These are phyloP conservation scores for Himantopus leucocephalus DNA, from an alignment of 2,113 vertebrate species.

Conservation along the genomic window DNA sequence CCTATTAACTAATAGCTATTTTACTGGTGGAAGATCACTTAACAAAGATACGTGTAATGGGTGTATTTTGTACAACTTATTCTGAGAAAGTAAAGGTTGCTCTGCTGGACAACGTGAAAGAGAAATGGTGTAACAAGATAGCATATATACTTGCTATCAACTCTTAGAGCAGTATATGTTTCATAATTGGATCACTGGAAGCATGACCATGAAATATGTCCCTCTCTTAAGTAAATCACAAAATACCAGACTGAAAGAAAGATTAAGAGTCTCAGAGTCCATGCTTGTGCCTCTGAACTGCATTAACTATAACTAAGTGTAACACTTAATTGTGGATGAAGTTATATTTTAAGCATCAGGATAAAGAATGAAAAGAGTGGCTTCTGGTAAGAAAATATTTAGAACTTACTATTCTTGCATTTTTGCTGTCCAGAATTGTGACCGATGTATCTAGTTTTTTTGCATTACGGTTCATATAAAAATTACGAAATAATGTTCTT, in stretches of 20 bases:
- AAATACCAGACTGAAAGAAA: not conserved
- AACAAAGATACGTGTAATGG: not conserved
- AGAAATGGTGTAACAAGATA: not conserved
- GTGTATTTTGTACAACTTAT: not conserved
- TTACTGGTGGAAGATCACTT: not conserved
- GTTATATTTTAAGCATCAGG: not conserved
- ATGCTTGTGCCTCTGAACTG: not conserved
- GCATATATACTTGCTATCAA: not conserved
- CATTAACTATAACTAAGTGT: not conserved
- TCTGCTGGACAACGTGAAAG: not conserved
- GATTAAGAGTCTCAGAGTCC: not conserved
- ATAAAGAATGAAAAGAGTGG: not conserved
- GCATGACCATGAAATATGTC: not conserved
- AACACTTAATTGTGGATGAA: not conserved
- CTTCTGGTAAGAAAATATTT: not conserved
- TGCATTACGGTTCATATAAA: not conserved
- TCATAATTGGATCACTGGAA: not conserved
- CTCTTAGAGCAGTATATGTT: not conserved
- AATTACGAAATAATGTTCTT: not conserved
- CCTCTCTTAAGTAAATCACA: not conserved
- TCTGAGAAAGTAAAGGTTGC: not conserved
- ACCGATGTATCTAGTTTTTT: not conserved
- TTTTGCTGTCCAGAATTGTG: not conserved
- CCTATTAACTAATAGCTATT: not conserved
- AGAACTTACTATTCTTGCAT: not conserved